Evolutionary conservation across 2,888 invertebrate species (phyloP), one percentile per base, ranked within the genome.

Genomic region (Papilio protenor): DNA sequence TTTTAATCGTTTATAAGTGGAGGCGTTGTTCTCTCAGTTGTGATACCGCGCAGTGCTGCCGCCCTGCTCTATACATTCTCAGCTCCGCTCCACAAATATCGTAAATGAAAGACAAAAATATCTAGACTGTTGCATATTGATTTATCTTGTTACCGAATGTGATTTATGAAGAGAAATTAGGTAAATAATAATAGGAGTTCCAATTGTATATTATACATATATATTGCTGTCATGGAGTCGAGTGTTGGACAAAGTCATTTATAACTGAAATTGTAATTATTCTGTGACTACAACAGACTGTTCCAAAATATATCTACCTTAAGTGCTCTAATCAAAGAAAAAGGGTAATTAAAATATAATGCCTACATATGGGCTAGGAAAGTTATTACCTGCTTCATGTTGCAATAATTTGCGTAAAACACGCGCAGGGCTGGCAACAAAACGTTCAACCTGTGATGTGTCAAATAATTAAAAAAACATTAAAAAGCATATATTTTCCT

Each of bases 131-230:
- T 90, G 89, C 87, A 83, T 87, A 86, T 86, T 87, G 87, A 86
- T 86, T 89, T 90, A 87, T 89, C 87, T 92, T 92, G 94, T 94
- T 94, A 94, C 94, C 94, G 90, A 92, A 88, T 94, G 94, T 94
- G 94, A 94, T 94, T 92, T 91, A 90, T 87, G 86, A 86, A 86
- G 86, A 86, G 87, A 88, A 92, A 91, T 92, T 94, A 95, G 93
- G 90, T 94, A 92, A 93, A 92, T 92, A 91, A 90, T 92, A 91
- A 92, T 95, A 95, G 95, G 94, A 95, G 94, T 92, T 94, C 94
- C 94, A 95, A 94, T 94, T 94, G 93, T 93, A 91, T 94, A 94
- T 91, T 93, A 93, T 92, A 92, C 90, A 90, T 93, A 92, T 90
- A 89, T 78, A 73, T 90, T 88, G 89, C 89, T 88, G 87, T 88